Conservation (phyloP, 2,113 vertebrate species). For the Malaclemys terrapin region DNA sequence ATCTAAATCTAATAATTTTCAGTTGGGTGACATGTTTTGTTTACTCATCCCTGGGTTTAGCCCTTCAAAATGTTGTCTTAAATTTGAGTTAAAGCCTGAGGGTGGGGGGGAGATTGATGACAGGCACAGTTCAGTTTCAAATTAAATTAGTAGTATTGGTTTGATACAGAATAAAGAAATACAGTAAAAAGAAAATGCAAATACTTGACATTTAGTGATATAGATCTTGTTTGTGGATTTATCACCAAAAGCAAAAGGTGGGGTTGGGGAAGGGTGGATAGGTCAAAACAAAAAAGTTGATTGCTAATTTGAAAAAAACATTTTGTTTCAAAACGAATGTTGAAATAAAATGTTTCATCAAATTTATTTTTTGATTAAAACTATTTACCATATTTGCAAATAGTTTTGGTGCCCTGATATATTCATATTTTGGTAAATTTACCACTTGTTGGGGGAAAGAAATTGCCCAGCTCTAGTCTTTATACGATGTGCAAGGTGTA, state of each 20-base stretch:
- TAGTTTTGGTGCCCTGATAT: not conserved
- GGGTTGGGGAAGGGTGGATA: not conserved
- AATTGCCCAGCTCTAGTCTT: not conserved
- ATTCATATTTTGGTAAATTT: not conserved
- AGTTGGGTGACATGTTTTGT: accelerated
- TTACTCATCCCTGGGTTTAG: accelerated
- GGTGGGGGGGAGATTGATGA: too few species aligned
- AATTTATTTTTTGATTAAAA: not conserved
- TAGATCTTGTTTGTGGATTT: not conserved
- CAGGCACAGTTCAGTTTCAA: not conserved
- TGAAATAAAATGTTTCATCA: not conserved
- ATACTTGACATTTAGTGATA: not conserved
- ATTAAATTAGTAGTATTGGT: not conserved
- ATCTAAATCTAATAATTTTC: not conserved
- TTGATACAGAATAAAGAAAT: not conserved
- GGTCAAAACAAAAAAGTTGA: not conserved
- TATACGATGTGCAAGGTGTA: not conserved
- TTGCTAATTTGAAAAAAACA: not conserved
- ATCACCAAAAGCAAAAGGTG: not conserved
- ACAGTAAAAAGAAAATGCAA: not conserved
- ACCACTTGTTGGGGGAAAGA: not conserved
- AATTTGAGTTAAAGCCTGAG: not conserved
- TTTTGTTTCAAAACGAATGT: not conserved
- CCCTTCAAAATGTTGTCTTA: not conserved
- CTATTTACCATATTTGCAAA: not conserved